These are phyloP conservation scores for Chionomys nivalis DNA, from an alignment of 2,113 vertebrate genomes.

Conservation along the genomic window DNA sequence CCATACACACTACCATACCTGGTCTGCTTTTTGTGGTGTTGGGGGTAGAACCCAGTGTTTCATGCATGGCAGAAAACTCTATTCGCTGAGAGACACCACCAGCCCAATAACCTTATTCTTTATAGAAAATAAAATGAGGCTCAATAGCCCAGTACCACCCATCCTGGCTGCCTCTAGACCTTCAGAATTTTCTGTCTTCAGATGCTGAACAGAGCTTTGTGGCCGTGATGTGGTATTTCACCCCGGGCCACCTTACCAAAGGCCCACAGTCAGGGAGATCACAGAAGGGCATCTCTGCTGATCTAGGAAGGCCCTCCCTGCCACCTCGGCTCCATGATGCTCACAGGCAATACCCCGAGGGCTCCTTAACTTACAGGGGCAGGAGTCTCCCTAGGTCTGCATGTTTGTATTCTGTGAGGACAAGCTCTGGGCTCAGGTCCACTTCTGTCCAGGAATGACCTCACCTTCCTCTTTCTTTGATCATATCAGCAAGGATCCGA, in stretches of 20 bases:
- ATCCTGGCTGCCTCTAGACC: neutral
- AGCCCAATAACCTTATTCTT: neutral
- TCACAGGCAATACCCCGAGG: fast-evolving
- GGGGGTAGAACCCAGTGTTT: too few relatives aligned
- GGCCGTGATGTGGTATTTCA: neutral
- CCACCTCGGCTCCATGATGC: neutral
- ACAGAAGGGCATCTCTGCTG: neutral
- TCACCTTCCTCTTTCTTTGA: neutral
- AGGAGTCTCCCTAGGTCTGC: fast-evolving
- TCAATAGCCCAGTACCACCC: fast-evolving
- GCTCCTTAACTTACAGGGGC: fast-evolving
- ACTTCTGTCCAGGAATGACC: neutral
- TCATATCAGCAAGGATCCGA: neutral
- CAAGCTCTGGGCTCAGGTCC: neutral
- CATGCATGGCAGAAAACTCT: neutral
- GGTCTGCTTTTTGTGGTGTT: neutral
- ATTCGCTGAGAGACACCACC: neutral
- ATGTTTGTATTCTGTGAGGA: neutral
- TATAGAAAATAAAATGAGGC: neutral
- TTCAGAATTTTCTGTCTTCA: too few relatives aligned
- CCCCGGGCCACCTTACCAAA: neutral
- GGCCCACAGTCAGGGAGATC: neutral
- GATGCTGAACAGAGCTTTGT: neutral
- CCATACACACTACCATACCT: too few relatives aligned
- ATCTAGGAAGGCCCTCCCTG: fast-evolving